Base-by-base conservation (phyloP, 2,113 vertebrate genomes). In the Engraulis encrasicolus region DNA sequence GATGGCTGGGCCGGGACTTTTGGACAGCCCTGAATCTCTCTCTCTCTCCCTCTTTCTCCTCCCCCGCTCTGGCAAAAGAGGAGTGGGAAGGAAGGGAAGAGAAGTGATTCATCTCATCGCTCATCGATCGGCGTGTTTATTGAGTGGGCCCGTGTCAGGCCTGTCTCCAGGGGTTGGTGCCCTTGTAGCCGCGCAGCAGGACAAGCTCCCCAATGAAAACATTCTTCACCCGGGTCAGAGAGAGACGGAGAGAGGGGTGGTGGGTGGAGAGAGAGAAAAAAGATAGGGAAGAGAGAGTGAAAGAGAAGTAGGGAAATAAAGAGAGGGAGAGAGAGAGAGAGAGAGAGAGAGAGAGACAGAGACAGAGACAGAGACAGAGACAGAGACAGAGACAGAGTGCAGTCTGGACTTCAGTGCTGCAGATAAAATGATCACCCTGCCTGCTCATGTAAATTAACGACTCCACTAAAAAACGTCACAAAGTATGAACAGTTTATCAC, bases 331-430 rank as follows among this genome's bases (percentile, higher is more conserved):
- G 3, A 45, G 4, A 45, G 4, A 45, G 3, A 45, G 9, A 45
- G 58, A 23, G 58, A 66, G n/a, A 66, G n/a, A 66, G 58, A 66
- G 9, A 5, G 3, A 45, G 4, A 45, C 40, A 3, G 58, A 66
- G 6, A 66, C 7, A 31, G 27, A 61, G n/a, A 27, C 9, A 74
- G 77, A 87, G 86, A 89, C 66, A 81, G 82, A 81, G 17, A 79
- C 38, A 81, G 7, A 5, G 66, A 20, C 17, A 85, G 87, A 84
- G 85, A 84, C 88, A 89, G 85, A 84, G 48, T 91, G 31, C 58
- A 66, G n/a, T 66, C 18, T 6, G 20, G 18, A n/a, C 50, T 61
- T 61, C 54, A n/a, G 58, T 31, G 7, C 15, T 31, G 31, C 27
- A 66, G 9, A 27, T 66, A 14, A 1, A 27, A 31, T 66, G n/a